Conservation (phyloP, 2,888 invertebrate species). For the Euplagia quadripunctaria region DNA sequence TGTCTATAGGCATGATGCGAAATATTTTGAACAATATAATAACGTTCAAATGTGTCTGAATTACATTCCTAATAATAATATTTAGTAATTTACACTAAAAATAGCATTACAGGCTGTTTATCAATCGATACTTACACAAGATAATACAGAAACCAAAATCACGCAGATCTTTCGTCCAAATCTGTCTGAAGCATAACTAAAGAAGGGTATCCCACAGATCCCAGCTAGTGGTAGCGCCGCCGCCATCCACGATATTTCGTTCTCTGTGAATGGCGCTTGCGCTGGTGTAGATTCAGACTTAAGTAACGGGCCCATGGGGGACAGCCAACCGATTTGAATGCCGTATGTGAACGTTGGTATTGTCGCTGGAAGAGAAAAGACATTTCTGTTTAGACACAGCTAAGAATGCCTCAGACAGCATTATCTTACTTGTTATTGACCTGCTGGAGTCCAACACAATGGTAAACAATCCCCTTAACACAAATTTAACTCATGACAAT, state of each 20-base stretch:
- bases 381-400: neutral
- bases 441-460: too few species aligned
- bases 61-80: too few species aligned
- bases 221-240: slow-evolving; percentile 84
- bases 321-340: slow-evolving; percentile 84
- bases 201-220: slow-evolving; percentile 82
- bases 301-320: slow-evolving; percentile 80
- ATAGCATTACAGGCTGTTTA: neutral
- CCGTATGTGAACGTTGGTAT: slow-evolving; percentile 84
- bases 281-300: slow-evolving; percentile 68
- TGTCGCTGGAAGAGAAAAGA: slow-evolving; percentile 72
- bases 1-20: too few species aligned
- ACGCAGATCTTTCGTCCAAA: slow-evolving; percentile 84
- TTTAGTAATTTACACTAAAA: too few species aligned
- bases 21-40: too few species aligned
- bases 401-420: too few species aligned
- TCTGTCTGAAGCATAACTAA: slow-evolving; percentile 79
- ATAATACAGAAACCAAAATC: slow-evolving; percentile 82
- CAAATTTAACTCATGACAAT: too few species aligned
- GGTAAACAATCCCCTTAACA: too few species aligned
- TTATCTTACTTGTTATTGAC: too few species aligned
- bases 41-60: too few species aligned
- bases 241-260: slow-evolving; percentile 82
- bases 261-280: slow-evolving; percentile 64
- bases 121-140: slow-evolving; percentile 71